Conservation (phyloP, 2,888 invertebrate species). For the Drosophila maculinotata region DNA sequence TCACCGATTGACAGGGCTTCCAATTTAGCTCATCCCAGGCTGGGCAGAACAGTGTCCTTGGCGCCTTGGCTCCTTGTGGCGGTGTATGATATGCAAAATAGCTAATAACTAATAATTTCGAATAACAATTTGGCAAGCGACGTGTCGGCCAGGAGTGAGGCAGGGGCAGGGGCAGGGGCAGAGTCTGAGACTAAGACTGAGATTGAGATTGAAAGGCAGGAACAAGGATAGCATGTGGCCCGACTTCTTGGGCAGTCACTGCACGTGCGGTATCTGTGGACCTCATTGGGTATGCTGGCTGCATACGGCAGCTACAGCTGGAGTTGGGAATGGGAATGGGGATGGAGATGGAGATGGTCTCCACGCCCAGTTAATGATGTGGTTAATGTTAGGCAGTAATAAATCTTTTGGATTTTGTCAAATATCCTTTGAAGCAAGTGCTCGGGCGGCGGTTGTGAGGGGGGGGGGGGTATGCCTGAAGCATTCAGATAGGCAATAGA, state of each 20-base stretch:
- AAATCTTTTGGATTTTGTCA: conserved; percentile 45
- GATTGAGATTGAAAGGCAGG: too few species aligned
- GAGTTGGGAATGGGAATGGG: too few species aligned
- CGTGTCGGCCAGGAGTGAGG: neutral
- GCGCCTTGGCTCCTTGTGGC: neutral
- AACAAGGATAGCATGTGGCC: neutral
- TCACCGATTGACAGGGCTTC: neutral
- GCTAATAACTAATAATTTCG: conserved; percentile 64
- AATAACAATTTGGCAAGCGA: conserved; percentile 55
- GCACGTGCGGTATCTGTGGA: conserved; percentile 44
- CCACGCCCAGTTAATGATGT: conserved; percentile 52
- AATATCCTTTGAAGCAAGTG: conserved; percentile 15
- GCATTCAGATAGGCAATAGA: neutral
- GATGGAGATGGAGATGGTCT: neutral
- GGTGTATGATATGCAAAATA: conserved; percentile 55
- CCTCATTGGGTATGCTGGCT: conserved; percentile 38
- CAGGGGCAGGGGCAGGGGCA: neutral
- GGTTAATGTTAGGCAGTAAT: conserved; percentile 43
- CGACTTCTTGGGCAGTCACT: conserved; percentile 25
- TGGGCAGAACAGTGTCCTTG: too few species aligned
- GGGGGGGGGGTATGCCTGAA: too few species aligned
- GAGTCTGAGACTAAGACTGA: neutral
- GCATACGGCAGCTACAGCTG: conserved; percentile 12
- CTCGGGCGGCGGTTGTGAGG: too few species aligned
- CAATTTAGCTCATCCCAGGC: neutral